Conservation (phyloP, 2,113 vertebrate species). For the Sphyrna mokarran region DNA sequence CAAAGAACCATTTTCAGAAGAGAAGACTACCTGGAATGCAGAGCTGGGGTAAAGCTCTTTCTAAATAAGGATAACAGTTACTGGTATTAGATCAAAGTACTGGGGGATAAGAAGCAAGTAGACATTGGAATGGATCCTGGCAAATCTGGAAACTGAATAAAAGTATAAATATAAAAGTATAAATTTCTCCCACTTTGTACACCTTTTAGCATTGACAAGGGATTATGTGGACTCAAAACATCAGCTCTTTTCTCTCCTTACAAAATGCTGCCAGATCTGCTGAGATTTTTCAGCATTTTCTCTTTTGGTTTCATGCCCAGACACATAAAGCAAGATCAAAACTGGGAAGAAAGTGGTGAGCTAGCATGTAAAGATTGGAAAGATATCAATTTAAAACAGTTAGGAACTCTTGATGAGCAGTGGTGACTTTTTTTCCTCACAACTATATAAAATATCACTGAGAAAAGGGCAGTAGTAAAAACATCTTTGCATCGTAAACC, state of each 20-base stretch:
- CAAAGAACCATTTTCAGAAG: not conserved
- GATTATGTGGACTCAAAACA: too few species aligned
- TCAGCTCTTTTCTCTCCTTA: too few species aligned
- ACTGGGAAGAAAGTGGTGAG: not conserved
- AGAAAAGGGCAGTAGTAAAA: not conserved
- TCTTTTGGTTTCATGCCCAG: too few species aligned
- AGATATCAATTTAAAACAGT: not conserved
- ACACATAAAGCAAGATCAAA: not conserved
- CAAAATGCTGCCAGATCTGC: too few species aligned
- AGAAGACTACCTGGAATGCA: not conserved
- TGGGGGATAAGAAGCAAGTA: not conserved
- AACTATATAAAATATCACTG: not conserved
- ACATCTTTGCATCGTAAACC: not conserved
- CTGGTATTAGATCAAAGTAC: not conserved
- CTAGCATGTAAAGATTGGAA: not conserved
- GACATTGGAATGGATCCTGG: not conserved
- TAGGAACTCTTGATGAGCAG: not conserved
- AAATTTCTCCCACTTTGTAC: too few species aligned
- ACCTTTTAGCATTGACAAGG: too few species aligned
- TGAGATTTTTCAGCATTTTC: too few species aligned
- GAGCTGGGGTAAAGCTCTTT: not conserved
- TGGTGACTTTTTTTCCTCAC: not conserved
- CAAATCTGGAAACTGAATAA: not conserved
- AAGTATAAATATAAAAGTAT: not conserved
- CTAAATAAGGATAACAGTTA: not conserved